Percentiles rank a stretch among this genome's conserved stretches.
Evolutionary conservation across 2,113 vertebrate genomes (phyloP).

Genomic region (Cygnus buccinator): DNA sequence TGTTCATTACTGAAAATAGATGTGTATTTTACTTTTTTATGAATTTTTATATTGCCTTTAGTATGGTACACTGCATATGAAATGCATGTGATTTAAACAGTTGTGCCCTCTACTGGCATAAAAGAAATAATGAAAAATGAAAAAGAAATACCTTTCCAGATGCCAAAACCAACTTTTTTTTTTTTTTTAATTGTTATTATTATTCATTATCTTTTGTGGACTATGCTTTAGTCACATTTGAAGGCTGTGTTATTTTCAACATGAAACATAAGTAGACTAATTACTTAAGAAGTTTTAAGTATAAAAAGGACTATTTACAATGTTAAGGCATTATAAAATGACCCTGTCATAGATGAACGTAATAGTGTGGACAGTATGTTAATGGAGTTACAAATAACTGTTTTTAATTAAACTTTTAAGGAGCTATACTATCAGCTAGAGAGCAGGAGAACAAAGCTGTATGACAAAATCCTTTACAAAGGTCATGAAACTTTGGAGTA

Average conservation of each 20-base stretch:
- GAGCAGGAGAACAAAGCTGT: neutral
- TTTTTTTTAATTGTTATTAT: neutral
- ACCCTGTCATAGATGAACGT: neutral
- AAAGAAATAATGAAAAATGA: neutral
- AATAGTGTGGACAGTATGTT: neutral
- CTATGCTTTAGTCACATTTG: neutral
- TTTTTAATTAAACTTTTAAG: neutral
- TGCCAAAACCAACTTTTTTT: neutral
- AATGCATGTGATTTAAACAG: constrained; percentile 59
- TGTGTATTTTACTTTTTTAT: neutral
- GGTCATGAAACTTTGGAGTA: constrained; percentile 4
- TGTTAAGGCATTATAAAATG: neutral
- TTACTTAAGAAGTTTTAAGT: neutral
- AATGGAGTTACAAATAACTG: neutral
- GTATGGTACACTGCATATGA: neutral
- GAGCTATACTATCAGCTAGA: neutral
- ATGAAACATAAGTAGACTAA: neutral
- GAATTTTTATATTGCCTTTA: constrained; percentile 6
- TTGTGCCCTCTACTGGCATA: constrained; percentile 72
- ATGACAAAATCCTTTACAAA: neutral
- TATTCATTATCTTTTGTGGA: neutral
- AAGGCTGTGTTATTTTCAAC: neutral
- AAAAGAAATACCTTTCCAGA: neutral
- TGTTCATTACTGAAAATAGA: constrained; percentile 1
- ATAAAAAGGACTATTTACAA: neutral